Evolutionary conservation across 2,113 vertebrate species (phyloP).

Genomic region (Bos javanicus): DNA sequence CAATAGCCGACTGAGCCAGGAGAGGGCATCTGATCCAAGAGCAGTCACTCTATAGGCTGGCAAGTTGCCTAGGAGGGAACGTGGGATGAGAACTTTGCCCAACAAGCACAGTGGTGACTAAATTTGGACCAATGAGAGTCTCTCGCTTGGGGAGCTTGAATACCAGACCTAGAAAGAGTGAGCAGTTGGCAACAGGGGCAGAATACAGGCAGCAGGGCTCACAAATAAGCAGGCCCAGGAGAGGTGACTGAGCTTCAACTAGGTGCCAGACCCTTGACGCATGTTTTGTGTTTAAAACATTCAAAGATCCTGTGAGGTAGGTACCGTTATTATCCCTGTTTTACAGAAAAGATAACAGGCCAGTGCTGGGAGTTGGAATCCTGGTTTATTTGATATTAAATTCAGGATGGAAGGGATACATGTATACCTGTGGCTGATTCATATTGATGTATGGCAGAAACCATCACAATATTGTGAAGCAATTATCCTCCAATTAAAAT

Average conservation of each 20-base stretch:
- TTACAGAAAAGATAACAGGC: constrained; percentile 29
- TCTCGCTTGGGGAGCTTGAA: constrained; percentile 33
- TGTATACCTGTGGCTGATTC: background rate
- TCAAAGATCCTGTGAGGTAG: constrained; percentile 26
- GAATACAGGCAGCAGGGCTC: constrained; percentile 21
- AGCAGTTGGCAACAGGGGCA: constrained; percentile 17
- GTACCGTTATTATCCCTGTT: constrained; percentile 5
- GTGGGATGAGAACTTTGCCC: background rate
- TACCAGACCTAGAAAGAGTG: constrained; percentile 34
- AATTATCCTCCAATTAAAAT: background rate
- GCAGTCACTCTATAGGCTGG: constrained; percentile 20
- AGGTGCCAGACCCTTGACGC: constrained; percentile 22
- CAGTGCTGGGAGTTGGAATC: background rate
- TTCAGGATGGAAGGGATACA: background rate
- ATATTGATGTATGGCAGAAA: background rate
- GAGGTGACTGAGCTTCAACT: constrained; percentile 5
- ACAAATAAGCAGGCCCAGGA: constrained; percentile 23
- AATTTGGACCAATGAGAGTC: constrained; percentile 37
- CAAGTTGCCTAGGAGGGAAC: constrained; percentile 9
- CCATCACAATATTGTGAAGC: background rate
- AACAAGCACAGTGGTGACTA: constrained; percentile 29
- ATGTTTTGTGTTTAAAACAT: constrained; percentile 35
- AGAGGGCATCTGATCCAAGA: constrained; percentile 47
- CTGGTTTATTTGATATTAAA: constrained; percentile 2
- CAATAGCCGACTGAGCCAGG: constrained; percentile 38